Base-by-base conservation (phyloP, 2,113 vertebrate genomes). In the Psammodynastes pulverulentus region DNA sequence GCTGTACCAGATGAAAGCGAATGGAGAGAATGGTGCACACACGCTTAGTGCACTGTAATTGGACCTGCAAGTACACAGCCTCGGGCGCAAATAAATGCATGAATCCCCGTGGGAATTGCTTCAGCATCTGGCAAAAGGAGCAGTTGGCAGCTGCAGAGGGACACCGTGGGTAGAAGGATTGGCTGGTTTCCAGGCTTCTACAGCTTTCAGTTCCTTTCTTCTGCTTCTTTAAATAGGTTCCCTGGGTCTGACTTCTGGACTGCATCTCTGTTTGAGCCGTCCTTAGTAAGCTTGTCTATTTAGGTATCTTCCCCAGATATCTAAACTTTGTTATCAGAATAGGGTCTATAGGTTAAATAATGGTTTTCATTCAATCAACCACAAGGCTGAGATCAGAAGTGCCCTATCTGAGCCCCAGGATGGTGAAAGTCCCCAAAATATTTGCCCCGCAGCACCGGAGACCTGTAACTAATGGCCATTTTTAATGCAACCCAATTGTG, bases 121-220 rank as follows among this genome's bases (percentile, higher is more conserved):
- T 56, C n/a, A 43, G 79, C 72, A 29, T 46, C 91, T 92, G 91
- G 43, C 43, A 92, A 58, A 92, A 29, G 48, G 53, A 58, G 23
- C 87, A 85, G n/a, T 23, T 92, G 79, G 53, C 53, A 89, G 45
- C 13, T 51, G 26, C 72, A 51, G 43, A 53, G n/a, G 19, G 53
- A 53, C 13, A 4, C 39, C 19, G 87, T 10, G 29, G 52, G 51
- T 26, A 29, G 34, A 84, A n/a, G 29, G 84, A 67, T 53, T 45
- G 46, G 43, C 49, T 88, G 34, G 24, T 26, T 79, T 46, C 58
- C 48, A 79, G 6, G 51, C 15, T 48, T 39, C 12, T 17, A 23
- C 9, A 48, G 23, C 7, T 34, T 54, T 7, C 19, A 4, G 8
- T 49, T 45, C 43, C 9, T 46, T 7, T 45, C 51, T 24, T 52